Conservation (phyloP, 2,888 invertebrate genomes). For the Yponomeuta cagnagella region DNA sequence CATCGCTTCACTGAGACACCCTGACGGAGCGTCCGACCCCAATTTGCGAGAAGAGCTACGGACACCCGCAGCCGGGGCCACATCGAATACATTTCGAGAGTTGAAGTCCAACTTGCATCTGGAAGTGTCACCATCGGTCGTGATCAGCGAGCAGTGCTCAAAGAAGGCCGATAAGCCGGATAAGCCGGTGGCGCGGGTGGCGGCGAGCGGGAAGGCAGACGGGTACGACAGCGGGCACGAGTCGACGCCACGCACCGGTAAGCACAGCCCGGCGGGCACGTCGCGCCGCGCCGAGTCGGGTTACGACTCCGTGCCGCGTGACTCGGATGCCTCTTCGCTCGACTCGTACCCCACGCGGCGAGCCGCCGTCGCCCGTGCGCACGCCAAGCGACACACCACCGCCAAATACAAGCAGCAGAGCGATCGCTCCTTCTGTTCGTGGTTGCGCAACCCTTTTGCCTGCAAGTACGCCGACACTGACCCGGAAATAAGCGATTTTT, state of each 20-base stretch:
- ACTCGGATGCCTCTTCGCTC: conserved; percentile 91
- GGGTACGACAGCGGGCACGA: conserved; percentile 91
- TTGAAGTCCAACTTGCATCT: conserved; percentile 67
- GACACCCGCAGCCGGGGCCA: conserved; percentile 78
- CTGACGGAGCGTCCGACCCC: conserved; percentile 95
- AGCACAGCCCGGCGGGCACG: conserved; percentile 86
- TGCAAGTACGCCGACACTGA: conserved; percentile 85
- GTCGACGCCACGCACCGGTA: conserved; percentile 87
- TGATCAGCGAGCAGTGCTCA: conserved; percentile 75
- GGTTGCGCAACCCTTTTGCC: conserved; percentile 85
- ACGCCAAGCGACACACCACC: conserved; percentile 71
- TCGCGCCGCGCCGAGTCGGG: conserved; percentile 91
- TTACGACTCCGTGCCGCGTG: conserved; percentile 92
- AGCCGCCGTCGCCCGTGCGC: conserved; percentile 67
- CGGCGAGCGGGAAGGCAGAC: conserved; percentile 80
- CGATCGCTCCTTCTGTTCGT: conserved; percentile 83
- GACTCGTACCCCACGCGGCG: conserved; percentile 79
- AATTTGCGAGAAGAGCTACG: conserved; percentile 84
- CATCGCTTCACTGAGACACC: conserved; percentile 86
- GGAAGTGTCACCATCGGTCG: conserved; percentile 72
- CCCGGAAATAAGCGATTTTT: conserved; percentile 80
- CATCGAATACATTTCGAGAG: conserved; percentile 77
- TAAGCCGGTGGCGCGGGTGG: conserved; percentile 78
- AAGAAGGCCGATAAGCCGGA: conserved; percentile 79
- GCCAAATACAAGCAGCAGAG: conserved; percentile 82